Conservation (phyloP, 2,888 invertebrate genomes). For the Meloe dianella region DNA sequence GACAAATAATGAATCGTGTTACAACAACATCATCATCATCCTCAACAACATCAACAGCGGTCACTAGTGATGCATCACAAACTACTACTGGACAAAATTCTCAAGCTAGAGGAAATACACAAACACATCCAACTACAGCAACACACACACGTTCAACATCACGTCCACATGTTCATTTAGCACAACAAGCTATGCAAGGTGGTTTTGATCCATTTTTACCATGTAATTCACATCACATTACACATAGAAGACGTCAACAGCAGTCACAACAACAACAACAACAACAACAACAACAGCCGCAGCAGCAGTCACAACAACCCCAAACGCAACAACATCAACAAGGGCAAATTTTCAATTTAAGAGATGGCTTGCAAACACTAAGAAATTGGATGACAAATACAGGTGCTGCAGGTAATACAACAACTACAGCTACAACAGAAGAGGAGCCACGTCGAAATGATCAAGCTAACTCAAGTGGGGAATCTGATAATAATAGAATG, state of each 20-base stretch:
- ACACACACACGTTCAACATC: constrained; percentile 74
- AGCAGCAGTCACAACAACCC: too few relatives aligned
- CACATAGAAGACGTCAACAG: constrained; percentile 43
- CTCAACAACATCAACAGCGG: constrained; percentile 36
- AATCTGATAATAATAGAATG: neutral
- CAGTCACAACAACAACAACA: constrained; percentile 20
- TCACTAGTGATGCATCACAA: constrained; percentile 34
- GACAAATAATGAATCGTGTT: constrained; percentile 56
- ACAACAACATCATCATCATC: constrained; percentile 33
- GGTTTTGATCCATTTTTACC: constrained; percentile 72
- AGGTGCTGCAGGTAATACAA: neutral
- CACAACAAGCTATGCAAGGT: constrained; percentile 64
- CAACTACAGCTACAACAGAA: neutral
- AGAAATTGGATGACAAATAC: neutral
- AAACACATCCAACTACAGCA: constrained; percentile 73
- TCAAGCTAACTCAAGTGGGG: neutral
- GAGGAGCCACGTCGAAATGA: neutral
- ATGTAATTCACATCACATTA: constrained; percentile 75
- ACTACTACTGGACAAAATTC: constrained; percentile 57
- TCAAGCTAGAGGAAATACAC: constrained; percentile 67
- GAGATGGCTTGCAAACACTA: neutral
- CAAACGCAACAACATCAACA: too few relatives aligned
- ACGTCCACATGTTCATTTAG: constrained; percentile 72
- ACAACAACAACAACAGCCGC: constrained; percentile 5
- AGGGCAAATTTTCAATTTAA: constrained; percentile 8